A percentile compares a stretch with the other conserved stretches of the same genome.
Conservation (phyloP, 92 coral and sea anemone species). For the Siderastrea siderea region DNA sequence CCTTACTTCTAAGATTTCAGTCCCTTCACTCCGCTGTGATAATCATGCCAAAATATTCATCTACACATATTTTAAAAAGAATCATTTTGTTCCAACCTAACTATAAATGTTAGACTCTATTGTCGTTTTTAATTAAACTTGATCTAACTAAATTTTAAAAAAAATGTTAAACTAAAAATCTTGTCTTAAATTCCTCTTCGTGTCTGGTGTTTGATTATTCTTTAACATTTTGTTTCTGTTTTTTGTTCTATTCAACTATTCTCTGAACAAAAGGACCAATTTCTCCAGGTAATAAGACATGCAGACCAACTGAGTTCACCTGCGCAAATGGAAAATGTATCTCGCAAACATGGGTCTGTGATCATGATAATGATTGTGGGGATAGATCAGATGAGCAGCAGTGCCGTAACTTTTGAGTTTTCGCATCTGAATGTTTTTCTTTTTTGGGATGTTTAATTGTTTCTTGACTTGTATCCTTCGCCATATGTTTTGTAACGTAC, state of each 20-base stretch:
- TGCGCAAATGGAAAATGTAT: constrained; percentile 75
- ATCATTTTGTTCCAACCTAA: no score
- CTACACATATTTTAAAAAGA: no score
- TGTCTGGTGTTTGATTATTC: constrained; percentile 51
- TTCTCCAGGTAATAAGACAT: constrained; percentile 68
- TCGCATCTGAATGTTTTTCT: no score
- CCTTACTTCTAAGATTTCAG: no score
- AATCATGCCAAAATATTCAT: no score
- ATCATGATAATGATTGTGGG: constrained; percentile 72
- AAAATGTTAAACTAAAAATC: not conserved
- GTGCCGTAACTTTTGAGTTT: constrained; percentile 56
- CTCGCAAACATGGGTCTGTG: constrained; percentile 72
- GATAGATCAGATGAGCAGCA: constrained; percentile 73
- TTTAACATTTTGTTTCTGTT: constrained; percentile 22
- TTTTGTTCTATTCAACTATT: constrained; percentile 8
- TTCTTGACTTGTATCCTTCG: no score
- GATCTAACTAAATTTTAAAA: not conserved
- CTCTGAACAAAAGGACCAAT: constrained; percentile 53
- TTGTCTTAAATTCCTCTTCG: constrained; percentile 4
- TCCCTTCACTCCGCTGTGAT: no score
- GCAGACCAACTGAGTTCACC: constrained; percentile 51
- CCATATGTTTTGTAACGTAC: no score
- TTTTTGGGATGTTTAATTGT: no score
- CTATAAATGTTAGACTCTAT: no score
- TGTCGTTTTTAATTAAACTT: no score